Conservation (phyloP, 2,888 invertebrate genomes). For the Polietes domitor region DNA sequence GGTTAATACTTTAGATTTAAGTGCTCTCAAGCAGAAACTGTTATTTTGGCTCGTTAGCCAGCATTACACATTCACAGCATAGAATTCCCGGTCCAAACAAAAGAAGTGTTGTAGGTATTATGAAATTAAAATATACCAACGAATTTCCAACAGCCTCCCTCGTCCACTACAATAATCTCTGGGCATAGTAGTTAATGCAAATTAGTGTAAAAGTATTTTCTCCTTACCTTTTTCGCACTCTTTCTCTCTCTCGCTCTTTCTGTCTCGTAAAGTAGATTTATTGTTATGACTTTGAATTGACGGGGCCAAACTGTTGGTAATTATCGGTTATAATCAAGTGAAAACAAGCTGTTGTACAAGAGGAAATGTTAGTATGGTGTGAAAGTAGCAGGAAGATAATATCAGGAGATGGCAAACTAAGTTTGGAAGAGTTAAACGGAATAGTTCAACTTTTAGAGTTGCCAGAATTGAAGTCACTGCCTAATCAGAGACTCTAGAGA, state of each 20-base stretch:
- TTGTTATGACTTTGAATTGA: background rate
- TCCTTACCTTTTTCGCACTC: background rate
- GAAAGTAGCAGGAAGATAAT: no score
- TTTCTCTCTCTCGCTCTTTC: background rate
- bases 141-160: background rate
- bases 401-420: no score
- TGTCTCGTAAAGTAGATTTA: background rate
- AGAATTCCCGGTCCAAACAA: background rate
- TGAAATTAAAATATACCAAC: slow-evolving; percentile 21
- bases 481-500: no score
- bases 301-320: background rate
- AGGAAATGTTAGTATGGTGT: no score
- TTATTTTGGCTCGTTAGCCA: slow-evolving; percentile 40
- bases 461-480: no score
- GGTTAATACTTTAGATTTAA: slow-evolving; percentile 50
- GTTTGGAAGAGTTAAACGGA: no score
- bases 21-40: slow-evolving; percentile 61
- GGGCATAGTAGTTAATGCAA: background rate
- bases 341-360: background rate
- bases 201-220: slow-evolving; percentile 10
- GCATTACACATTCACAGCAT: background rate
- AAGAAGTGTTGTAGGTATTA: background rate
- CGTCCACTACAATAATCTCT: background rate
- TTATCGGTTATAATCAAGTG: slow-evolving; percentile 21
- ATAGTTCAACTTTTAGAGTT: no score